phyloP scores from a whole-genome alignment of 2,888 invertebrate species.

The Thalpophila matura region DNA sequence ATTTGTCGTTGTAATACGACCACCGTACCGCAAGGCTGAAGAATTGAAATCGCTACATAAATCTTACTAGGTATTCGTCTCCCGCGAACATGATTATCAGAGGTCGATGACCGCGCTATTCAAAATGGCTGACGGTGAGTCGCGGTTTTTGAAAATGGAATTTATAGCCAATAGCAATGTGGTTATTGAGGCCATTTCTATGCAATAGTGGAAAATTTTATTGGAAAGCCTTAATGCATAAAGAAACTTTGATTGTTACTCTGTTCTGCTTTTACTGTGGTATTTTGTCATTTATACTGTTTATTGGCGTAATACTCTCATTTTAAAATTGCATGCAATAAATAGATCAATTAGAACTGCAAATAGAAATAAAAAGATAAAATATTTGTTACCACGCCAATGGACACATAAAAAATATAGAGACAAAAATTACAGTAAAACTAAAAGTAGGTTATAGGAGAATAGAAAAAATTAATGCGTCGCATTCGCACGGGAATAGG shows the following conservation, averaged over 20 bases:
- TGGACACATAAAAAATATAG: too few species aligned
- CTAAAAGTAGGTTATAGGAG: too few species aligned
- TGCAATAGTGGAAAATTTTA: constrained; percentile 31
- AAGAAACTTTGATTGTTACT: constrained; percentile 33
- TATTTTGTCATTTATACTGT: constrained; percentile 5
- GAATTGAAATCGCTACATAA: constrained; percentile 57
- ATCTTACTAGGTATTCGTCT: constrained; percentile 61
- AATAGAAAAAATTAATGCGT: too few species aligned
- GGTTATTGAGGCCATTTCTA: constrained; percentile 24
- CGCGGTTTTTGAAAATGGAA: constrained; percentile 63
- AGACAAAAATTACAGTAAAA: too few species aligned
- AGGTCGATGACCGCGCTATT: constrained; percentile 57
- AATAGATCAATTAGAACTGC: not conserved
- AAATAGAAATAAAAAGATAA: too few species aligned
- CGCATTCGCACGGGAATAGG: too few species aligned
- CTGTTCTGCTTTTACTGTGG: constrained; percentile 1
- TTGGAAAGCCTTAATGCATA: constrained; percentile 16
- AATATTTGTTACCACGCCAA: too few species aligned
- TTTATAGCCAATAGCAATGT: constrained; percentile 46
- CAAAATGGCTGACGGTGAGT: constrained; percentile 64
- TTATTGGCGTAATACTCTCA: constrained; percentile 6
- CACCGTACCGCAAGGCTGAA: constrained; percentile 55
- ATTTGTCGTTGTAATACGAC: constrained; percentile 53
- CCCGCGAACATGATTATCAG: constrained; percentile 54
- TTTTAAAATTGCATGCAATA: constrained; percentile 4